These are phyloP conservation scores for Diabrotica virgifera DNA, from an alignment of 1,140 invertebrate species.

Conservation along the genomic window DNA sequence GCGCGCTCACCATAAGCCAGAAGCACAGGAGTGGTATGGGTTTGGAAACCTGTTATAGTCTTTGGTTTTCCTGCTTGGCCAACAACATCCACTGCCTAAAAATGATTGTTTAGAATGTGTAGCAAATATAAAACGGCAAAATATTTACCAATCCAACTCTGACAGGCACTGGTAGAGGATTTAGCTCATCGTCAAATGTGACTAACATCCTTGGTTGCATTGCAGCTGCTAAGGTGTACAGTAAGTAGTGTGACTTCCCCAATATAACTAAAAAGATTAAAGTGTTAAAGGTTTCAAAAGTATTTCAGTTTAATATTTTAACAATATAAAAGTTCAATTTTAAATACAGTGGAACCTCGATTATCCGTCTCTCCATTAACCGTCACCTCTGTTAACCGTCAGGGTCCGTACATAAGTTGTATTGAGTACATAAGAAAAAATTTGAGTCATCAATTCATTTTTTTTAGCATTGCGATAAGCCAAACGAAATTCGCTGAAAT, in stretches of 20 bases:
- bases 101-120: slow-evolving; percentile 15
- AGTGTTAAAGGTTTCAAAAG: no score
- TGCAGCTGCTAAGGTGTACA: slow-evolving; percentile 93
- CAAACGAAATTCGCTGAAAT: no score
- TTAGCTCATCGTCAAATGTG: slow-evolving; percentile 95
- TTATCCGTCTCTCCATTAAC: no score
- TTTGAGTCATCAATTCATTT: no score
- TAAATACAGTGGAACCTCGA: no score
- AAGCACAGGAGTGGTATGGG: slow-evolving; percentile 97
- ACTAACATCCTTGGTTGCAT: slow-evolving; percentile 99
- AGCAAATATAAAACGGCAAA: background rate
- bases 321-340: no score
- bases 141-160: slow-evolving; percentile 85
- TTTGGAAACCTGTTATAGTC: slow-evolving; percentile 99
- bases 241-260: slow-evolving; percentile 92
- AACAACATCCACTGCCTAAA: slow-evolving; percentile 95
- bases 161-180: slow-evolving; percentile 92
- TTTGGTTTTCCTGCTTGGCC: slow-evolving; percentile 99
- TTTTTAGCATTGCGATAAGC: no score
- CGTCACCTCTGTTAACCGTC: no score
- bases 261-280: slow-evolving; percentile 72
- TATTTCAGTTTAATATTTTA: no score
- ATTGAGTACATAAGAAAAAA: no score
- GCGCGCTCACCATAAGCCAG: slow-evolving; percentile 96
- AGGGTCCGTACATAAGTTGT: no score